A percentile compares a stretch with the other conserved stretches of the same genome.
These are phyloP conservation scores for Octonoba sinensis DNA, from an alignment of 2,888 invertebrate genomes.

Conservation along the genomic window DNA sequence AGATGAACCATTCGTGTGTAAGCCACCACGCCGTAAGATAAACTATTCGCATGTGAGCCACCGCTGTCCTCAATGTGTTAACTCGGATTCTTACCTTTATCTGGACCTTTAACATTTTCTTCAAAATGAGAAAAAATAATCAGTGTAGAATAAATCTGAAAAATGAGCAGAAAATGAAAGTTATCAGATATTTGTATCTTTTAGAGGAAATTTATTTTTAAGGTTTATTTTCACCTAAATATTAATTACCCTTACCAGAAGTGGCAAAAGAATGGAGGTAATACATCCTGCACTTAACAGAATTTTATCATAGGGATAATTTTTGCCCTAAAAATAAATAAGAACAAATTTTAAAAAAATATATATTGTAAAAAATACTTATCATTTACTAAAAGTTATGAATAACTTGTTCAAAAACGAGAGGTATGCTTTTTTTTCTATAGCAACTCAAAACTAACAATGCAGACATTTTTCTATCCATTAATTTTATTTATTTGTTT, in stretches of 20 bases:
- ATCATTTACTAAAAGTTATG: too few relatives aligned
- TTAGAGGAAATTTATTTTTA: too few relatives aligned
- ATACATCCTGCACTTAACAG: constrained; percentile 17
- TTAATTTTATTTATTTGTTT: too few relatives aligned
- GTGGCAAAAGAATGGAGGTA: constrained; percentile 15
- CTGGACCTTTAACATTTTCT: constrained; percentile 35
- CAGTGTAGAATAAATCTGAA: constrained; percentile 39
- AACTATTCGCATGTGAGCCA: too few relatives aligned
- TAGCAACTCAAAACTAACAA: too few relatives aligned
- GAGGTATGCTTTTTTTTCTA: too few relatives aligned
- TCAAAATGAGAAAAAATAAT: constrained; percentile 47
- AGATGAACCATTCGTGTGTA: too few relatives aligned
- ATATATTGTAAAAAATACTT: neutral
- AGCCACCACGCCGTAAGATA: too few relatives aligned
- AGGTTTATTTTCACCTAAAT: too few relatives aligned
- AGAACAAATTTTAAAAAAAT: neutral
- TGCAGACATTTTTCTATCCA: too few relatives aligned
- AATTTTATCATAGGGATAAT: constrained; percentile 11
- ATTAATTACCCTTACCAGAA: constrained; percentile 30
- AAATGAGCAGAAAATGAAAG: neutral
- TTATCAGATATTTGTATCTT: too few relatives aligned
- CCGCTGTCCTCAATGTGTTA: neutral
- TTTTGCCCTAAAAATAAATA: constrained; percentile 19
- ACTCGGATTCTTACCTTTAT: constrained; percentile 14
- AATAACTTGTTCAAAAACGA: too few relatives aligned